These are phyloP conservation scores for Tetrax tetrax DNA, from an alignment of 2,113 vertebrate genomes.

Conservation along the genomic window DNA sequence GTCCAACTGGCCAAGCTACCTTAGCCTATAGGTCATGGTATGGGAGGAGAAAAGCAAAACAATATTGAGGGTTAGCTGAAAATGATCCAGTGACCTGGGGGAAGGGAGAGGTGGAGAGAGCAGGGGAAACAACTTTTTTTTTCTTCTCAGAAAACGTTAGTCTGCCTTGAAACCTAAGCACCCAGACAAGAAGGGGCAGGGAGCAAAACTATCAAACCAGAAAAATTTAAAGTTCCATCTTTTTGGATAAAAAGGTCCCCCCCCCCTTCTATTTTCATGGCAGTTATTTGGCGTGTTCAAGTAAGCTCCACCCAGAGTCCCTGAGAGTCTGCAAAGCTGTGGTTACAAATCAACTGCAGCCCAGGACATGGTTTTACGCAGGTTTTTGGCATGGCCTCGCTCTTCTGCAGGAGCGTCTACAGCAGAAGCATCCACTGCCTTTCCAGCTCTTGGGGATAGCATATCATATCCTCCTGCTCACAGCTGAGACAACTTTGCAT, in stretches of 20 bases:
- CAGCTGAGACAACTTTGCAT: not conserved
- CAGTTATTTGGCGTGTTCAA: not conserved
- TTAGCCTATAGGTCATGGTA: not conserved
- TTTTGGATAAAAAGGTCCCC: not conserved
- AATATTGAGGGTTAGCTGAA: not conserved
- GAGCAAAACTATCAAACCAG: not conserved
- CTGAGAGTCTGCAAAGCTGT: not conserved
- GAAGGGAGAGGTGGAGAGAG: not conserved
- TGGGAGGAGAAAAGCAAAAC: not conserved
- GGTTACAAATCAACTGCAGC: not conserved
- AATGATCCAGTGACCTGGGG: not conserved
- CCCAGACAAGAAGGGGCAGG: not conserved
- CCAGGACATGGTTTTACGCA: not conserved
- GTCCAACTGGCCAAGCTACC: not conserved
- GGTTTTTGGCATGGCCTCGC: not conserved
- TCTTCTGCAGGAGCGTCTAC: not conserved
- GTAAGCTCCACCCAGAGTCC: not conserved
- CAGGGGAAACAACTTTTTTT: not conserved
- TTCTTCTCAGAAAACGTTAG: accelerated
- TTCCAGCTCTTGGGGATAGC: not conserved
- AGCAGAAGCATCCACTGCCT: not conserved
- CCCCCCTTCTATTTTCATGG: not conserved
- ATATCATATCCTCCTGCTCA: not conserved
- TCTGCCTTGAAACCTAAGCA: not conserved
- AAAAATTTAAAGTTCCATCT: not conserved